Evolutionary conservation across 1,140 invertebrate species (phyloP).

Genomic region (Adelges cooleyi): DNA sequence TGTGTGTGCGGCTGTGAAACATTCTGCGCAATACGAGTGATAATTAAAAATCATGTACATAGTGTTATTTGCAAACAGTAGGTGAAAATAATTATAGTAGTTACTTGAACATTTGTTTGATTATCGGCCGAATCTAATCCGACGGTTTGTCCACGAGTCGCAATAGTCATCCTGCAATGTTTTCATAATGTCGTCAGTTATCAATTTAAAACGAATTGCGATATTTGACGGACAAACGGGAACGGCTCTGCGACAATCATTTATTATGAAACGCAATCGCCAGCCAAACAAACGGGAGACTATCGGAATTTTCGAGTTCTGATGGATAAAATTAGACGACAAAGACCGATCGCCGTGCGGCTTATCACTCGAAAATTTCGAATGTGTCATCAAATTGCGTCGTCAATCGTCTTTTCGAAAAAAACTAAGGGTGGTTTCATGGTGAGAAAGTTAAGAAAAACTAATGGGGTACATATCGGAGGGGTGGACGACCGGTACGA

Average conservation of each 20-base stretch:
- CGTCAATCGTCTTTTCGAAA: no score
- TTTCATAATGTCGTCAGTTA: no score
- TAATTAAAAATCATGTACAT: neutral
- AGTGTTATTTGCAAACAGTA: neutral
- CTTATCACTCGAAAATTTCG: no score
- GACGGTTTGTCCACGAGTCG: constrained; percentile 27
- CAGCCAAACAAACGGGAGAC: neutral
- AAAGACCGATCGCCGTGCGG: no score
- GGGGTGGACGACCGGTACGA: no score
- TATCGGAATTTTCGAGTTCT: neutral
- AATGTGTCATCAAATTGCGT: no score
- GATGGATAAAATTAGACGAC: no score
- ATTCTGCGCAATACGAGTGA: constrained; percentile 21
- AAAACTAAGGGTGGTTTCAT: no score
- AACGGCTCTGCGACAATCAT: neutral
- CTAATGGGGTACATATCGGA: no score
- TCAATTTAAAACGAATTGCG: no score
- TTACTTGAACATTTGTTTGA: constrained; percentile 23
- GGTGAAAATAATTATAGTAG: neutral
- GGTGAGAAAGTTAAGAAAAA: no score
- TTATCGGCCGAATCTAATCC: constrained; percentile 29
- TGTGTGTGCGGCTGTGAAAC: constrained; percentile 26
- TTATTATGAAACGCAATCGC: neutral
- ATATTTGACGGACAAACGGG: neutral
- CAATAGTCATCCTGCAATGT: constrained; percentile 29